These are phyloP conservation scores for Eurosta solidaginis DNA, from an alignment of 1,140 invertebrate species.

Conservation along the genomic window DNA sequence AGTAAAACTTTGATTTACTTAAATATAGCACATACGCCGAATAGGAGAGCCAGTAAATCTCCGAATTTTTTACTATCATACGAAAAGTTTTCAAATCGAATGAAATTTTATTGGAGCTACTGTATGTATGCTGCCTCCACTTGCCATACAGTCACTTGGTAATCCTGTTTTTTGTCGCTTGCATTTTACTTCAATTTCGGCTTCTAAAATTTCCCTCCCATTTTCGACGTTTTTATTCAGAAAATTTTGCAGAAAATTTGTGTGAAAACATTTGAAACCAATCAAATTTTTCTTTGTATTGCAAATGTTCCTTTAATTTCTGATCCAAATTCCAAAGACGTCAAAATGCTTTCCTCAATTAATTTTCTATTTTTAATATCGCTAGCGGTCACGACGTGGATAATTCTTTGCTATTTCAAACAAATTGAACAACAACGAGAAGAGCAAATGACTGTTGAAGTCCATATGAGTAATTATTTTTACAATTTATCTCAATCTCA, in stretches of 20 bases:
- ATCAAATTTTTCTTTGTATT: conserved; percentile 22
- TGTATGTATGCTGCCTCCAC: no score
- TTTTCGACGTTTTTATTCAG: background rate
- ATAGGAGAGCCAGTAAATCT: no score
- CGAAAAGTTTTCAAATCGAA: no score
- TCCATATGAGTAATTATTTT: background rate
- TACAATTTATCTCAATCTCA: no score
- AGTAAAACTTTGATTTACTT: no score
- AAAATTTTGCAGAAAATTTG: background rate
- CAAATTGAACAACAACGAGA: conserved; percentile 1
- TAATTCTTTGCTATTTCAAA: conserved; percentile 16
- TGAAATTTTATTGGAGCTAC: no score
- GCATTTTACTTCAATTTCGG: background rate
- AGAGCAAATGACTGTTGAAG: background rate
- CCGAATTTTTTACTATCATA: no score
- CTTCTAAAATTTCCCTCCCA: background rate
- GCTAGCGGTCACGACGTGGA: conserved; percentile 20
- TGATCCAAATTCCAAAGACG: conserved; percentile 24
- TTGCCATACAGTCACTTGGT: background rate
- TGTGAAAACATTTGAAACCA: background rate
- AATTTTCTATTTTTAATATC: conserved; percentile 28
- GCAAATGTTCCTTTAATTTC: background rate
- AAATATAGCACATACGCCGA: no score
- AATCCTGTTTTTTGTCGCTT: no score
- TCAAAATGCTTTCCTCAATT: conserved; percentile 26